Conservation (phyloP, 2,113 vertebrate species). For the Brachypteracias leptosomus region DNA sequence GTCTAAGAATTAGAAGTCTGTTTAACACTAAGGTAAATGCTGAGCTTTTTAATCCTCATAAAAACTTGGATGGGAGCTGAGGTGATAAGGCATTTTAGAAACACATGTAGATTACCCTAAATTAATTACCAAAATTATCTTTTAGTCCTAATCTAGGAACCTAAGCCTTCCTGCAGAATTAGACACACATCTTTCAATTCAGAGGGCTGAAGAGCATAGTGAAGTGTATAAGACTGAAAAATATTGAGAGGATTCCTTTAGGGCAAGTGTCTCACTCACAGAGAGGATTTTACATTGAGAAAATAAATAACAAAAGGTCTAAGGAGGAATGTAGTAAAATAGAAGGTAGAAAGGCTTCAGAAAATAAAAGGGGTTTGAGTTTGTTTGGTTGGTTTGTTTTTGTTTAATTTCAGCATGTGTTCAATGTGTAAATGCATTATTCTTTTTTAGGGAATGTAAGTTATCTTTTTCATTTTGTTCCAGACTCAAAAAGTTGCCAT, state of each 20-base stretch:
- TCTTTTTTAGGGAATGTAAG: background rate
- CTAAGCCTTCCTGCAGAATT: background rate
- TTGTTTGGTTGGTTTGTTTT: no score
- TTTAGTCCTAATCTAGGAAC: background rate
- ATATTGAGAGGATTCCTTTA: background rate
- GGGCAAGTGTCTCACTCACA: background rate
- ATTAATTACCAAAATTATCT: background rate
- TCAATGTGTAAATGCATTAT: background rate
- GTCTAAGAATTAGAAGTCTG: background rate
- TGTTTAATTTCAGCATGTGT: background rate
- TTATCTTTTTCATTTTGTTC: background rate
- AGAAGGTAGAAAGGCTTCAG: background rate
- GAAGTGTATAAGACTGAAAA: background rate
- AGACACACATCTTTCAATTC: background rate
- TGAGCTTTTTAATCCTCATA: background rate
- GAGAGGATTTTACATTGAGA: background rate
- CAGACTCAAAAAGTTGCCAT: background rate
- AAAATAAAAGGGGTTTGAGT: no score
- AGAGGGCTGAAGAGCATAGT: background rate
- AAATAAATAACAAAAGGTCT: background rate
- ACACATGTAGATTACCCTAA: background rate
- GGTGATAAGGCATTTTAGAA: background rate
- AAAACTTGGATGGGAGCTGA: background rate
- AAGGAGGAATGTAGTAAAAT: background rate
- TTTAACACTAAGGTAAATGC: background rate